Conservation (phyloP, 1,140 invertebrate genomes). For the Drosophila lowei region DNA sequence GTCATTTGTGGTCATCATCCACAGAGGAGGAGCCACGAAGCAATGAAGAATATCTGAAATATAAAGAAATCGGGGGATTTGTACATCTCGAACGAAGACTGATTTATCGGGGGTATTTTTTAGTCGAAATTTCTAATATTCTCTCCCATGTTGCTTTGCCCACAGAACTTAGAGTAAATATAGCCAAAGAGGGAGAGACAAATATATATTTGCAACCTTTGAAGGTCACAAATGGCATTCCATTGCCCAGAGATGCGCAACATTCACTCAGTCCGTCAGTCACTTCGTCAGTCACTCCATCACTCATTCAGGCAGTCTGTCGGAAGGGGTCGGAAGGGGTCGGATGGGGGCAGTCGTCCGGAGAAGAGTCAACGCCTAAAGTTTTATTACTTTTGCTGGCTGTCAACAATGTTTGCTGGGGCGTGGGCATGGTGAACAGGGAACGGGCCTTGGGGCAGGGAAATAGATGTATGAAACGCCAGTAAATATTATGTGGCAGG, state of each 20-base stretch:
- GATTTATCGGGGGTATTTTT: too few species aligned
- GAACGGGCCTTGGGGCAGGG: slow-evolving; percentile 49
- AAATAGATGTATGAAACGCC: slow-evolving; percentile 61
- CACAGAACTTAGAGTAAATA: slow-evolving; percentile 36
- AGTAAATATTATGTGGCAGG: slow-evolving; percentile 74
- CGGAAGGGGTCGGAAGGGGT: slow-evolving; percentile 18
- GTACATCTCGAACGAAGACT: too few species aligned
- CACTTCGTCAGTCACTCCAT: slow-evolving; percentile 26
- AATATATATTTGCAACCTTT: slow-evolving; percentile 54
- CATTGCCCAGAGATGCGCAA: slow-evolving; percentile 37
- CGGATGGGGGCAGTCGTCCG: not conserved
- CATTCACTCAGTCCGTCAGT: slow-evolving; percentile 12
- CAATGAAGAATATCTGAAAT: too few species aligned
- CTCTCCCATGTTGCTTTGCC: slow-evolving; percentile 48
- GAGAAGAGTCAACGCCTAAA: slow-evolving; percentile 67
- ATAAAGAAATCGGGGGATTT: too few species aligned
- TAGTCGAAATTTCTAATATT: too few species aligned
- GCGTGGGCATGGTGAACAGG: slow-evolving; percentile 18
- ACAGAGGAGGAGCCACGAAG: too few species aligned
- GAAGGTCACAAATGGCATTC: slow-evolving; percentile 66
- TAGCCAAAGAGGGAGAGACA: not conserved
- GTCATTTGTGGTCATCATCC: too few species aligned
- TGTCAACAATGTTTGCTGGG: slow-evolving; percentile 73
- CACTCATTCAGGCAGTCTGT: slow-evolving; percentile 29
- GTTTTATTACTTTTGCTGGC: slow-evolving; percentile 79